phyloP scores from a whole-genome alignment of 2,113 vertebrate genomes.

The Misgurnus anguillicaudatus region DNA sequence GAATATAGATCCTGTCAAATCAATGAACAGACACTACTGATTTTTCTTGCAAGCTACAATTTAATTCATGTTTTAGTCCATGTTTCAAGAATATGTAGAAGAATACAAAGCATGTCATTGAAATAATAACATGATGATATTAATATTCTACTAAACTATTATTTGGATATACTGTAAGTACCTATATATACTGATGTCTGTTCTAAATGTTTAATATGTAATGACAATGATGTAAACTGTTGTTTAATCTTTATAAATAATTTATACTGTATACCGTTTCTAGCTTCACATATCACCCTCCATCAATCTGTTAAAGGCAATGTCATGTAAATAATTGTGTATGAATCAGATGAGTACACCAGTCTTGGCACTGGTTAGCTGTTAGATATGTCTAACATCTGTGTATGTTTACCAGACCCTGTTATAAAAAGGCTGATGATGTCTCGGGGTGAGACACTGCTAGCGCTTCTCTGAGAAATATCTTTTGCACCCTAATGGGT shows the following conservation, averaged over 20 bases:
- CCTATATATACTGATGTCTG: background rate
- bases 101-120: background rate
- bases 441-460: conserved; percentile 24
- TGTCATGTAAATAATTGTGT: background rate
- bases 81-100: conserved; percentile 3
- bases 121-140: background rate
- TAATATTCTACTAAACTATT: too few relatives aligned
- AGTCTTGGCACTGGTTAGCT: conserved; percentile 15
- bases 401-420: conserved; percentile 59
- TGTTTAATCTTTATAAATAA: background rate
- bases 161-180: background rate
- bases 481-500: conserved; percentile 48
- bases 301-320: background rate
- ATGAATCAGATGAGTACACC: background rate
- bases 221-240: background rate
- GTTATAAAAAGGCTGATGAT: conserved; percentile 32
- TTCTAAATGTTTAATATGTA: background rate
- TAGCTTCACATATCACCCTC: background rate
- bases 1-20: conserved; percentile 33
- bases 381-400: conserved; percentile 58
- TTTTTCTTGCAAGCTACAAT: conserved; percentile 7
- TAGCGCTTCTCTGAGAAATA: conserved; percentile 22
- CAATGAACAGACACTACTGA: conserved; percentile 34
- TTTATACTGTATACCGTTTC: background rate
- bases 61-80: conserved; percentile 35